A percentile compares a stretch with the other conserved stretches of the same genome.
These are phyloP conservation scores for Pseudomugil gertrudae DNA, from an alignment of 2,797 vertebrate genomes.

Conservation along the genomic window DNA sequence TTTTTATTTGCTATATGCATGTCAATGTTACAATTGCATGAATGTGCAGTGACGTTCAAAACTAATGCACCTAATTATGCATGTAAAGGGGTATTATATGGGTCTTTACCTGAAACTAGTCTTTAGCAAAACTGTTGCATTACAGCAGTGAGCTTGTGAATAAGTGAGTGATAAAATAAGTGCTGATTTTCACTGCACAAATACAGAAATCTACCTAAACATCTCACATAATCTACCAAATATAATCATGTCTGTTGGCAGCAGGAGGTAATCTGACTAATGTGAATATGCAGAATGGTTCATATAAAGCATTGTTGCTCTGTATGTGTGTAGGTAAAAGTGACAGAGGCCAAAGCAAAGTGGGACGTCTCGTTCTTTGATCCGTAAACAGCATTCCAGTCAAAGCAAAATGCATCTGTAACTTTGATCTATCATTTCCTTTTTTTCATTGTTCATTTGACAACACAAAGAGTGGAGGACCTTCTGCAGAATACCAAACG, in stretches of 20 bases:
- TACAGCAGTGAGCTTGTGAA: neutral
- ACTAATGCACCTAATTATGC: too few relatives aligned
- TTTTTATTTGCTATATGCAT: too few relatives aligned
- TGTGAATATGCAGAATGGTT: neutral
- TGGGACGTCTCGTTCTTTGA: too few relatives aligned
- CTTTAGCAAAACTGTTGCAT: neutral
- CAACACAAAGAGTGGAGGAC: conserved; percentile 46
- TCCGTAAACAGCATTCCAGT: conserved; percentile 2
- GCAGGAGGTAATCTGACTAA: neutral
- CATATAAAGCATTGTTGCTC: neutral
- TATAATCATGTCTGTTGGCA: neutral
- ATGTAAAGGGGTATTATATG: too few relatives aligned
- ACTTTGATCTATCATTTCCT: conserved; percentile 39
- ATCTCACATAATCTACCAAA: neutral
- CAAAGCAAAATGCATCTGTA: conserved; percentile 40
- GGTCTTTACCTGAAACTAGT: neutral
- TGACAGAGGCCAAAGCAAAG: neutral
- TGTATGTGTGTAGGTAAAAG: neutral
- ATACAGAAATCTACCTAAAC: neutral
- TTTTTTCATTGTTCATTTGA: conserved; percentile 47
- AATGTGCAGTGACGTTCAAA: too few relatives aligned
- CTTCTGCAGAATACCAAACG: conserved; percentile 65
- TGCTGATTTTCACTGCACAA: too few relatives aligned
- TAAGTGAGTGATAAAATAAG: too few relatives aligned
- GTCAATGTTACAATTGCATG: too few relatives aligned